phyloP scores from a whole-genome alignment of 1,140 invertebrate genomes.

The Drosophila orosa region DNA sequence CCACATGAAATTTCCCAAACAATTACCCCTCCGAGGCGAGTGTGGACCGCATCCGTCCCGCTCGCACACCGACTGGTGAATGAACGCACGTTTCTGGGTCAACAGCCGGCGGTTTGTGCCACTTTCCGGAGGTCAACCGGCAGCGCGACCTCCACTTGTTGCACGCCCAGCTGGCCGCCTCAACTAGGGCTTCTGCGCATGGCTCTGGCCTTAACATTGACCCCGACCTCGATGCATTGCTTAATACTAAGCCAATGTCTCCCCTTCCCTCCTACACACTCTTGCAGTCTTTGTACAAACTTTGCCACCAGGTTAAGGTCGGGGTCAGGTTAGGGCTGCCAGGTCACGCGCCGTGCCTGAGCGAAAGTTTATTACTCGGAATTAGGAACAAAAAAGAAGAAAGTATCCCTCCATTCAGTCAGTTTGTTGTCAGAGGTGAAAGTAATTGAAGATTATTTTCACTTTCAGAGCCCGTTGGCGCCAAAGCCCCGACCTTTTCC shows the following conservation, averaged over 20 bases:
- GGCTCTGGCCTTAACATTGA: slow-evolving; percentile 63
- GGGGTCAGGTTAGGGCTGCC: slow-evolving; percentile 19
- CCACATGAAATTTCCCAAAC: slow-evolving; percentile 78
- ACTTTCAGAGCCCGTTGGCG: slow-evolving; percentile 88
- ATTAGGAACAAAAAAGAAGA: slow-evolving; percentile 1
- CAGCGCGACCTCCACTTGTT: slow-evolving; percentile 51
- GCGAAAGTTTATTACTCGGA: slow-evolving; percentile 10
- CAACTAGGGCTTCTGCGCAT: slow-evolving; percentile 51
- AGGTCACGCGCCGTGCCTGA: slow-evolving; percentile 55
- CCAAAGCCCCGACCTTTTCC: slow-evolving; percentile 88
- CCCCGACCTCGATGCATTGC: slow-evolving; percentile 53
- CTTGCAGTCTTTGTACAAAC: not conserved
- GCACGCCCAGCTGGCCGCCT: slow-evolving; percentile 17
- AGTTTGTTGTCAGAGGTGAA: slow-evolving; percentile 10
- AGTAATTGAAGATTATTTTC: slow-evolving; percentile 2
- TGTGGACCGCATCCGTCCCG: slow-evolving; percentile 55
- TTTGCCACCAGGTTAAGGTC: slow-evolving; percentile 5
- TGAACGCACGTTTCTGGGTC: slow-evolving; percentile 76
- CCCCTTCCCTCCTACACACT: not conserved
- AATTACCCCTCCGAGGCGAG: slow-evolving; percentile 69
- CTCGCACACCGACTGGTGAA: slow-evolving; percentile 60
- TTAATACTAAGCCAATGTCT: slow-evolving; percentile 18
- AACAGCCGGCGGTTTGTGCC: slow-evolving; percentile 52
- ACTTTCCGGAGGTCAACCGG: slow-evolving; percentile 37
- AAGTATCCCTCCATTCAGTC: slow-evolving; percentile 32